Evolutionary conservation across 2,888 invertebrate species (phyloP).

Genomic region (Ashinkailepas kermadecensis): DNA sequence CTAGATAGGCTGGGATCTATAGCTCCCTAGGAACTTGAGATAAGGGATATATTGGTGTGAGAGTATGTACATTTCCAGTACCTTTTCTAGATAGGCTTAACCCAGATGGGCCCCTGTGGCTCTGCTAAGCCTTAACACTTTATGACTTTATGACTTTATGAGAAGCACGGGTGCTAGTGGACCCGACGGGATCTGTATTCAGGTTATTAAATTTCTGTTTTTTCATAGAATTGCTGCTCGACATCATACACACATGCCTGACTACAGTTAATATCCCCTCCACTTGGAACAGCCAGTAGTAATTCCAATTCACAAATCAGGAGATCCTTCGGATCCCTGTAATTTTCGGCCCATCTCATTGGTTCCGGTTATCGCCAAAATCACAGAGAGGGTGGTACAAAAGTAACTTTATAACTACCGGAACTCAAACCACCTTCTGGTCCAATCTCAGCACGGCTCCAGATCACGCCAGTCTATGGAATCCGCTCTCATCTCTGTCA

Average conservation of each 20-base stretch:
- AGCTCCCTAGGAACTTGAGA: too few relatives aligned
- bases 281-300: not conserved
- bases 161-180: not conserved
- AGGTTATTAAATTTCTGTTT: not conserved
- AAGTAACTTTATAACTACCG: not conserved
- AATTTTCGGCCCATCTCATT: not conserved
- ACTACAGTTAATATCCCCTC: not conserved
- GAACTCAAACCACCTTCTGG: not conserved
- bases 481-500: not conserved
- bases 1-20: too few relatives aligned
- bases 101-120: too few relatives aligned
- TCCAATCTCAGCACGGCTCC: not conserved
- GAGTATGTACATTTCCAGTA: too few relatives aligned
- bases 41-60: too few relatives aligned
- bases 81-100: too few relatives aligned
- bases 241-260: not conserved
- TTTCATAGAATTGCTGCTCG: not conserved
- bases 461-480: not conserved
- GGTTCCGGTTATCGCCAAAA: not conserved
- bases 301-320: not conserved
- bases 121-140: too few relatives aligned
- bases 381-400: not conserved
- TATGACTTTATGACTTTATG: too few relatives aligned
- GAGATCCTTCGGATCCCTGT: not conserved
- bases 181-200: not conserved